Percentiles rank a stretch among this genome's conserved stretches.
Evolutionary conservation across 2,888 invertebrate genomes (phyloP).

Genomic region (Lathronympha strigana): DNA sequence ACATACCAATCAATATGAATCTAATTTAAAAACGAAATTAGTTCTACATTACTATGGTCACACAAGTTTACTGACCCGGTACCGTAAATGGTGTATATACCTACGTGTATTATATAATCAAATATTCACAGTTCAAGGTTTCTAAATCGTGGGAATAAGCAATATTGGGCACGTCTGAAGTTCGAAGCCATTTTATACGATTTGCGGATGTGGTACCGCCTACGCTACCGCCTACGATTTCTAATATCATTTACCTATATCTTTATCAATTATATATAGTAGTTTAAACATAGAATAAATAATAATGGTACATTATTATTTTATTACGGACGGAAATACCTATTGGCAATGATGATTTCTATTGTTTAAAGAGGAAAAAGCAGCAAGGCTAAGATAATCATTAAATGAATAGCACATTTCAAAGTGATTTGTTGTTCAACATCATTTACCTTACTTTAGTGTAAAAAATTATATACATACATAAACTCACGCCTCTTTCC

Average conservation of each 20-base stretch:
- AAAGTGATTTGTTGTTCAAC: too few species aligned
- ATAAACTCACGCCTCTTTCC: too few species aligned
- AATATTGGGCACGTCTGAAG: conserved; percentile 3
- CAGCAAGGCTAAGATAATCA: too few species aligned
- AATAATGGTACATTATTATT: background rate
- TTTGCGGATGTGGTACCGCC: conserved; percentile 24
- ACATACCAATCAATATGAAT: conserved; percentile 18
- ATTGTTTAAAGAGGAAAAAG: background rate
- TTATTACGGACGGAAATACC: background rate
- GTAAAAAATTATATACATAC: too few species aligned
- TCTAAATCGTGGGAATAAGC: conserved; percentile 29
- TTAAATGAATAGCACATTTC: too few species aligned
- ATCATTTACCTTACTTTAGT: too few species aligned
- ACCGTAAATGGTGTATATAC: conserved; percentile 13
- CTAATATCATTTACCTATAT: conserved; percentile 24
- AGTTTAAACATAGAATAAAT: background rate
- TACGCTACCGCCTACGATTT: conserved; percentile 22
- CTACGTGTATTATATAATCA: background rate
- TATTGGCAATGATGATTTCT: background rate
- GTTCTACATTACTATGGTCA: conserved; percentile 1
- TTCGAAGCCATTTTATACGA: conserved; percentile 4
- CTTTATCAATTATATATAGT: conserved; percentile 17
- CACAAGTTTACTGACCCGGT: conserved; percentile 27
- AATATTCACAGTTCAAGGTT: conserved; percentile 23
- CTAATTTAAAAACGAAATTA: conserved; percentile 16